Conservation (phyloP, 2,113 vertebrate genomes). For the Emydocephalus ijimae region DNA sequence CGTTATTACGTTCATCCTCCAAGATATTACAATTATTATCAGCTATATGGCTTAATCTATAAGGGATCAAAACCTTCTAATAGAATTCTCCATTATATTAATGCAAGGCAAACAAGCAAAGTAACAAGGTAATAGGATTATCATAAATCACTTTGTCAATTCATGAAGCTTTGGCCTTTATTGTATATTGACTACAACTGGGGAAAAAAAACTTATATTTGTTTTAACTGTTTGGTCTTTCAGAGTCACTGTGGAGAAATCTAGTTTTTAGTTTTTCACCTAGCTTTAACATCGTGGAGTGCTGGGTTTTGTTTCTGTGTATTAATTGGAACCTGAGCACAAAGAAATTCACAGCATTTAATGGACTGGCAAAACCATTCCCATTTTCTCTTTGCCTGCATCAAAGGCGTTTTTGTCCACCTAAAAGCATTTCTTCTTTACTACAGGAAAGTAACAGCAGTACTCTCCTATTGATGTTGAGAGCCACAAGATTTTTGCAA, state of each 20-base stretch:
- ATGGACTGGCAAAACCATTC: neutral
- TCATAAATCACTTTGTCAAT: neutral
- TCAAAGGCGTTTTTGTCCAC: too few species aligned
- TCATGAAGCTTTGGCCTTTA: neutral
- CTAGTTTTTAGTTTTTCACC: neutral
- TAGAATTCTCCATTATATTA: neutral
- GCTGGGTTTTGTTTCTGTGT: neutral
- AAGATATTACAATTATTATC: too few species aligned
- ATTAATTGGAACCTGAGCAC: neutral
- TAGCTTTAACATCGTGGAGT: neutral
- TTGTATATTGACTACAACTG: neutral
- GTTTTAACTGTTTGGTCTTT: neutral
- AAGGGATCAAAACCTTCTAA: neutral
- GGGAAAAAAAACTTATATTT: too few species aligned
- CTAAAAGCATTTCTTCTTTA: neutral
- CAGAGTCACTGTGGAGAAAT: neutral
- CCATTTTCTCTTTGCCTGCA: neutral
- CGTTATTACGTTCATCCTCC: too few species aligned
- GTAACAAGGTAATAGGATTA: neutral
- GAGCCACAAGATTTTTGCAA: neutral
- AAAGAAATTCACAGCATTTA: neutral
- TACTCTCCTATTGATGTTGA: neutral
- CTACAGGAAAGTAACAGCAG: neutral
- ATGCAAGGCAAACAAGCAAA: neutral
- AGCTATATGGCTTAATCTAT: neutral